phyloP scores from a whole-genome alignment of 2,113 vertebrate genomes.

The Piprites chloris region DNA sequence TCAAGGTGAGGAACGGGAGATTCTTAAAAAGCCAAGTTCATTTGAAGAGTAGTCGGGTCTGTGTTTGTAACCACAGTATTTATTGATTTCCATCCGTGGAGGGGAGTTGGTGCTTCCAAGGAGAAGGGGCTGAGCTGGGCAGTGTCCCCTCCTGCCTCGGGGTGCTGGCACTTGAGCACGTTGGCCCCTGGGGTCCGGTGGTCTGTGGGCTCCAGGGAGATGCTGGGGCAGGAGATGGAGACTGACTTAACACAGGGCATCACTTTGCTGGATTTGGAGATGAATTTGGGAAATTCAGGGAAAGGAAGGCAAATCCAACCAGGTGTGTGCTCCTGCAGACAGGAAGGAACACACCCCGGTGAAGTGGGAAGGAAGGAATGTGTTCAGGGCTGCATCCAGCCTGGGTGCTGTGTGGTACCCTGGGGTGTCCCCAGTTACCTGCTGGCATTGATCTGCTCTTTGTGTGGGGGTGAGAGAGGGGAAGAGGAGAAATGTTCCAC shows the following conservation, averaged over 20 bases:
- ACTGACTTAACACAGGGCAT: neutral
- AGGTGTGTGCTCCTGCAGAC: neutral
- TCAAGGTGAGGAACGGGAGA: neutral
- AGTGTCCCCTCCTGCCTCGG: accelerated
- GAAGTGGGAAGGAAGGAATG: neutral
- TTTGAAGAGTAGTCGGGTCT: neutral
- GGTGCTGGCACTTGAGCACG: neutral
- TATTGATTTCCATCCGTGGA: accelerated
- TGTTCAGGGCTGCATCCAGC: neutral
- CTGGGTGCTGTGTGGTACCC: neutral
- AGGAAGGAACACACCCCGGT: neutral
- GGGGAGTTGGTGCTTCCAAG: accelerated
- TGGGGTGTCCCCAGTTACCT: neutral
- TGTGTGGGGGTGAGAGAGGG: accelerated
- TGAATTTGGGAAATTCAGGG: neutral
- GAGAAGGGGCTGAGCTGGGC: neutral
- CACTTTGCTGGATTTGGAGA: neutral
- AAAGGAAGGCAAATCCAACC: neutral
- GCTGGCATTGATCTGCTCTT: accelerated
- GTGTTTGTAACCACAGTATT: neutral
- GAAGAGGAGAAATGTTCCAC: neutral
- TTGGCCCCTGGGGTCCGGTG: too few relatives aligned
- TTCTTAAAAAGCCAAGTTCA: neutral
- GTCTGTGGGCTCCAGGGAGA: neutral
- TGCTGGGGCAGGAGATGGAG: neutral